Evolutionary conservation across 2,888 invertebrate species (phyloP).

Genomic region (Podabrus alpinus): DNA sequence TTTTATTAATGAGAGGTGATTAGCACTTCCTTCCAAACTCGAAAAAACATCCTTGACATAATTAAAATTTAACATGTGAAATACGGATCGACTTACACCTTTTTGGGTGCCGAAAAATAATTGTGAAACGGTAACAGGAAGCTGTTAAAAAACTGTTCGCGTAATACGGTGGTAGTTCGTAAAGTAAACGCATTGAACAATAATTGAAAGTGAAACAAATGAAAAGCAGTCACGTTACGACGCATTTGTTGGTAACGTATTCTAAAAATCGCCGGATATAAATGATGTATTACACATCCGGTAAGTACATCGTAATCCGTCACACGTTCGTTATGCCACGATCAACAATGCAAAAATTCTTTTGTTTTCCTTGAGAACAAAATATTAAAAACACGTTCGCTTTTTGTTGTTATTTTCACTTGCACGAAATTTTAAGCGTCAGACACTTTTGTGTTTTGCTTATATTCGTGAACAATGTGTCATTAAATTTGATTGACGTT

Average conservation of each 20-base stretch:
- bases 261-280: slow-evolving; percentile 24
- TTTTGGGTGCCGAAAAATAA: not conserved
- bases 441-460: not conserved
- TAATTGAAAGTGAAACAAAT: not conserved
- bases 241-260: not conserved
- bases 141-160: not conserved
- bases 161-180: not conserved
- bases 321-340: not conserved
- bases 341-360: not conserved
- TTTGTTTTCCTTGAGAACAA: slow-evolving; percentile 1
- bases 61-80: not conserved
- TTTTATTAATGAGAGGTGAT: not conserved
- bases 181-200: not conserved
- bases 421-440: not conserved
- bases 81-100: not conserved
- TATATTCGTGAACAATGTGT: not conserved
- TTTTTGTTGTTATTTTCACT: not conserved
- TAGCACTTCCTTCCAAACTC: not conserved
- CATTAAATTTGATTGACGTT: slow-evolving; percentile 14
- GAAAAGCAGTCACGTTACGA: not conserved
- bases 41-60: not conserved
- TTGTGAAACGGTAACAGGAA: not conserved
- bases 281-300: slow-evolving; percentile 28
- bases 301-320: slow-evolving; percentile 6
- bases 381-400: not conserved